Evolutionary conservation across 2,888 invertebrate species (phyloP).

Genomic region (Tuberolachnus salignus): DNA sequence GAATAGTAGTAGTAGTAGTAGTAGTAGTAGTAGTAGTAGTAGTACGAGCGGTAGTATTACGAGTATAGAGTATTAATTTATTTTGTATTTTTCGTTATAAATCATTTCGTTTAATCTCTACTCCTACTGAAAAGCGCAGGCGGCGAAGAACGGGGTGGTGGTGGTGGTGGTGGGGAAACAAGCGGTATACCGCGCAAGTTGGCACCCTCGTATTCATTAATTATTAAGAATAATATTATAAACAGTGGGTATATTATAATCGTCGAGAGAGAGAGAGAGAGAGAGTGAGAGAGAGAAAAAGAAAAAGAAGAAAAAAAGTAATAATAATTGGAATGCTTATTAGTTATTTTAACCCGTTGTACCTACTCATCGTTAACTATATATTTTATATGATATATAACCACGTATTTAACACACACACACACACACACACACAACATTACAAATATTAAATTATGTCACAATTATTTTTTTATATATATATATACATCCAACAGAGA

Average conservation of each 20-base stretch:
- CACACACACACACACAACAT: neutral
- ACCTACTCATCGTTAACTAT: neutral
- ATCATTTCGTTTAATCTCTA: conserved; percentile 33
- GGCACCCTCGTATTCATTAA: conserved; percentile 48
- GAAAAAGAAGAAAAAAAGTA: too few species aligned
- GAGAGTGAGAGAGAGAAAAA: too few species aligned
- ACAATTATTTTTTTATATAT: neutral
- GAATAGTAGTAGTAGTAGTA: neutral
- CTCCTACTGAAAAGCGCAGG: conserved; percentile 19
- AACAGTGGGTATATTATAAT: neutral
- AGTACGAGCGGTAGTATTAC: too few species aligned
- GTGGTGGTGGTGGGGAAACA: neutral
- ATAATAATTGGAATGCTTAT: conserved; percentile 36
- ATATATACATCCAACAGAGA: neutral
- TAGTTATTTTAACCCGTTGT: conserved; percentile 15
- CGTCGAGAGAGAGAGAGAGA: too few species aligned
- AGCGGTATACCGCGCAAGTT: conserved; percentile 1
- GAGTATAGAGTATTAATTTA: conserved; percentile 31
- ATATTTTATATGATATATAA: conserved; percentile 13
- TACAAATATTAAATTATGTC: conserved; percentile 26
- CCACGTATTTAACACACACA: neutral
- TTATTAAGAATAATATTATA: conserved; percentile 7
- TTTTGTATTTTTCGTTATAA: conserved; percentile 36
- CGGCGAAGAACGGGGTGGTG: too few species aligned
- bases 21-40: too few species aligned